Percentiles rank a stretch among this genome's conserved stretches.
Conservation (phyloP, 2,113 vertebrate genomes). For the Oriolus oriolus region DNA sequence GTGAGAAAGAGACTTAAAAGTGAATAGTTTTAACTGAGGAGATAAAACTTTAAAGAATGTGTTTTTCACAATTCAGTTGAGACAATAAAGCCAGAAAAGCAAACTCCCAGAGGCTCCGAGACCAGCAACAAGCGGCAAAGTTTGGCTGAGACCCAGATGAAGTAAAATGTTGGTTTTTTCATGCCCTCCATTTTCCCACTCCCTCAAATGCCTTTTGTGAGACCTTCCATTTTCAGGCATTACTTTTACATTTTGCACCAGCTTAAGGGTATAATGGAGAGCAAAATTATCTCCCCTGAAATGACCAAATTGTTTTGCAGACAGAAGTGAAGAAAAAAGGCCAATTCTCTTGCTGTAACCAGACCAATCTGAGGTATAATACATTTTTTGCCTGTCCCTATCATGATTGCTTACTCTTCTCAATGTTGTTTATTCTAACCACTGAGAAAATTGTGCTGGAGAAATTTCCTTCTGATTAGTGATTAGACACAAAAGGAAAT, state of each 20-base stretch:
- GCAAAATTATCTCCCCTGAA: conserved; percentile 62
- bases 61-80: not conserved
- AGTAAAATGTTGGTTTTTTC: conserved; percentile 45
- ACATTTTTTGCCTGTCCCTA: not conserved
- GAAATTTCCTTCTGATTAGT: conserved; percentile 58
- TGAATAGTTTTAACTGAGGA: conserved; percentile 39
- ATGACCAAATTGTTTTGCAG: not conserved
- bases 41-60: conserved; percentile 45
- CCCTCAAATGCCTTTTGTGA: conserved; percentile 49
- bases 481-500: conserved; percentile 52
- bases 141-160: conserved; percentile 56
- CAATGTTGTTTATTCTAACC: conserved; percentile 50
- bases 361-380: not conserved
- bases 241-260: conserved; percentile 50
- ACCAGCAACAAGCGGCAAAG: conserved; percentile 29
- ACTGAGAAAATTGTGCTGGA: conserved; percentile 59
- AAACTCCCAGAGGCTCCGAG: conserved; percentile 56
- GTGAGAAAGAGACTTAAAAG: not conserved
- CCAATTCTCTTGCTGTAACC: not conserved
- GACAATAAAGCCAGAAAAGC: conserved; percentile 38
- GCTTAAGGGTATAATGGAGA: conserved; percentile 59
- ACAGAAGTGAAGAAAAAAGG: conserved; percentile 17
- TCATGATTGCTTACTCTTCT: not conserved
- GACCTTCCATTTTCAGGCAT: conserved; percentile 61
- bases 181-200: conserved; percentile 41